Conservation (phyloP, 2,113 vertebrate genomes). For the Rhynchomys soricoides region DNA sequence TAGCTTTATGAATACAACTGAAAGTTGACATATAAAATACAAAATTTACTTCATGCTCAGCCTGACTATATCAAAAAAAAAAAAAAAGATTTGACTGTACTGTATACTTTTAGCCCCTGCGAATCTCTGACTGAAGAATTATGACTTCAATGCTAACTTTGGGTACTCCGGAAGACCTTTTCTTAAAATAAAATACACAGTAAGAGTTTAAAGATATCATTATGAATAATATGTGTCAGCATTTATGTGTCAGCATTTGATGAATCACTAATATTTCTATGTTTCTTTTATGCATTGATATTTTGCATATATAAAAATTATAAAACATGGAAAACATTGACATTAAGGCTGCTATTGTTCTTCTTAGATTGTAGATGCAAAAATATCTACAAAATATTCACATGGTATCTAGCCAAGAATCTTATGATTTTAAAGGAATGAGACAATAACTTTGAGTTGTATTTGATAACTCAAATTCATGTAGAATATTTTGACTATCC, state of each 20-base stretch:
- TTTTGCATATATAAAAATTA: background rate
- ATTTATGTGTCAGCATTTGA: background rate
- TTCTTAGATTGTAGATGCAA: background rate
- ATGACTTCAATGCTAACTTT: background rate
- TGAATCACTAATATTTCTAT: background rate
- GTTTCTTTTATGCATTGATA: background rate
- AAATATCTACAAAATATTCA: background rate
- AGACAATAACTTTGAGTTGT: background rate
- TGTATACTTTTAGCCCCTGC: background rate
- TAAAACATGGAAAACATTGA: background rate
- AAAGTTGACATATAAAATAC: background rate
- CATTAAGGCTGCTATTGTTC: background rate
- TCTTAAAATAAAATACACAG: background rate
- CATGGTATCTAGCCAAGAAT: background rate
- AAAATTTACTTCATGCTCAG: background rate
- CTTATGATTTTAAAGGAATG: background rate
- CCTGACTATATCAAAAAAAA: too few species aligned
- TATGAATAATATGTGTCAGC: background rate
- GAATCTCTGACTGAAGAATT: background rate
- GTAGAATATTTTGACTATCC: constrained; percentile 58
- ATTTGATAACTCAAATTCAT: background rate
- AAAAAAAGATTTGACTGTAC: background rate
- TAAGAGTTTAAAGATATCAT: background rate
- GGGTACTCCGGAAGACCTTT: background rate
- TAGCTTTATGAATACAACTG: background rate